phyloP scores from a whole-genome alignment of 2,113 vertebrate species.

The Hyla sarda region DNA sequence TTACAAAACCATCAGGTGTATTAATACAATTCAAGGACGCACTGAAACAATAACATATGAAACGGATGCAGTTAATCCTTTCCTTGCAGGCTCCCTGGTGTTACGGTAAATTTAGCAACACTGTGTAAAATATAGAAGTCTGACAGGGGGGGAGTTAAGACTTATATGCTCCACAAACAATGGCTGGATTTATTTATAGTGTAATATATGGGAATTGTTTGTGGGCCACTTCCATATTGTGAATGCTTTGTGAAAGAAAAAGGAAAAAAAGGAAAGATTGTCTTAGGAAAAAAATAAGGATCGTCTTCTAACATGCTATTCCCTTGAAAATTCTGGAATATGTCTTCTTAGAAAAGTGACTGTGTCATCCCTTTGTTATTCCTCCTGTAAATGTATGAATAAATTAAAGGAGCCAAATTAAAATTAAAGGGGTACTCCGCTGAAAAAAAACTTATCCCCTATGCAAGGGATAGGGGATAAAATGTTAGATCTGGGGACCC shows the following conservation, averaged over 20 bases:
- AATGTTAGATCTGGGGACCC: too few species aligned
- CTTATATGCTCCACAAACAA: constrained; percentile 58
- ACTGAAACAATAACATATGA: constrained; percentile 49
- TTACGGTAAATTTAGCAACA: constrained; percentile 61
- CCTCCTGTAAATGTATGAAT: not conserved
- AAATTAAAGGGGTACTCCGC: too few species aligned
- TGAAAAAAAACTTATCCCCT: too few species aligned
- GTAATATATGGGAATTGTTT: constrained; percentile 27
- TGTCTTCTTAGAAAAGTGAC: not conserved
- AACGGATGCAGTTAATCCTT: constrained; percentile 41
- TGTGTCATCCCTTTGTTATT: not conserved
- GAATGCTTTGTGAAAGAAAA: not conserved
- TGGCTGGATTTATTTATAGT: constrained; percentile 54
- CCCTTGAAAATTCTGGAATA: not conserved
- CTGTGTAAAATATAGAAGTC: constrained; percentile 54
- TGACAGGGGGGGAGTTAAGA: constrained; percentile 49
- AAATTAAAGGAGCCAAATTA: too few species aligned
- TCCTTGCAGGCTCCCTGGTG: constrained; percentile 54
- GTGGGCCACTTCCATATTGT: not conserved
- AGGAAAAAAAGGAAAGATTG: too few species aligned
- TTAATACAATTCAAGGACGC: constrained; percentile 51
- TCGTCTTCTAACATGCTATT: too few species aligned
- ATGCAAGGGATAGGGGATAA: too few species aligned
- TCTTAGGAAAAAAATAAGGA: too few species aligned
- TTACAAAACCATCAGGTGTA: constrained; percentile 31